These are phyloP conservation scores for Chydorus sphaericus DNA, from an alignment of 2,888 invertebrate genomes.

Conservation along the genomic window DNA sequence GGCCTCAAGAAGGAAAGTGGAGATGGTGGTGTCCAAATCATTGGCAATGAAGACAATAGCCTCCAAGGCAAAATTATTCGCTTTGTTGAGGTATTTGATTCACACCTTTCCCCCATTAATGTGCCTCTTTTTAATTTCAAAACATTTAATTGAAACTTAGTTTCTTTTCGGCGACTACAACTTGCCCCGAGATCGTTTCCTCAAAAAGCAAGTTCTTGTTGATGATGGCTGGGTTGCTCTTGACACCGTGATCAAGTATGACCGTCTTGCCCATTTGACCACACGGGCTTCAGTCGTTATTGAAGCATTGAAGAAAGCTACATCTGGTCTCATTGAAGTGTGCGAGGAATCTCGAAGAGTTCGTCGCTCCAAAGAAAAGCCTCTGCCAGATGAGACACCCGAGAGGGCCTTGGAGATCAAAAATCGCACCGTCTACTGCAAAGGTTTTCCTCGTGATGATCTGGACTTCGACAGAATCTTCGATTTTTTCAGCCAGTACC, in stretches of 20 bases:
- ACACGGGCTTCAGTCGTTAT: constrained; percentile 53
- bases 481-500: constrained; percentile 52
- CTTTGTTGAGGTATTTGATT: constrained; percentile 33
- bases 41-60: constrained; percentile 18
- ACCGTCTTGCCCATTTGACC: constrained; percentile 58
- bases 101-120: too few relatives aligned
- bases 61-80: constrained; percentile 47
- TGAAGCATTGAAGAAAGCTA: constrained; percentile 57
- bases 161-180: constrained; percentile 82
- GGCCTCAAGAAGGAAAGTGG: neutral
- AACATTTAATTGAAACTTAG: constrained; percentile 30
- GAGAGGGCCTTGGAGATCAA: constrained; percentile 63
- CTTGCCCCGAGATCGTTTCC: constrained; percentile 78
- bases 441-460: constrained; percentile 62
- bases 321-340: constrained; percentile 56
- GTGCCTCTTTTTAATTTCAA: neutral
- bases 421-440: constrained; percentile 66
- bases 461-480: constrained; percentile 52
- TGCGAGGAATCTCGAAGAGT: constrained; percentile 54
- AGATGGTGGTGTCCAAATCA: too few relatives aligned
- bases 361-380: constrained; percentile 52
- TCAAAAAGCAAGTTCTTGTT: constrained; percentile 66
- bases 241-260: constrained; percentile 70
- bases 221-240: constrained; percentile 87
- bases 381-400: constrained; percentile 69